Evolutionary conservation across 2,797 vertebrate genomes (phyloP).

Genomic region (Leptatherina wallacei): DNA sequence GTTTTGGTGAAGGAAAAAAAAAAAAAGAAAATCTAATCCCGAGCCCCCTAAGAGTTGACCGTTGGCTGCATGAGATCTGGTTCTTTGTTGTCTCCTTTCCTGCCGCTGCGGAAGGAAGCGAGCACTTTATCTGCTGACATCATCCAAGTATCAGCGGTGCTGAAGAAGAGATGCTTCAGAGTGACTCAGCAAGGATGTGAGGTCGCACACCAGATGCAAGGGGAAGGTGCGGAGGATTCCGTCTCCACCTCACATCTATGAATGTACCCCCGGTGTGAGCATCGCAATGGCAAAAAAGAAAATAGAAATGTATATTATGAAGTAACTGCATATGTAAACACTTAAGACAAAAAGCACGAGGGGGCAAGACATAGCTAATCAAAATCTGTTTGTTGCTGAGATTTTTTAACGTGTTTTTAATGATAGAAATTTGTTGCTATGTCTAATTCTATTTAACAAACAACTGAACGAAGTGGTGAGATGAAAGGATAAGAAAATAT

Average conservation of each 20-base stretch:
- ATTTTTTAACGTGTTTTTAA: constrained; percentile 77
- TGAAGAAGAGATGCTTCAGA: constrained; percentile 20
- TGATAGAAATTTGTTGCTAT: constrained; percentile 71
- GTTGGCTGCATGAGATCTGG: constrained; percentile 43
- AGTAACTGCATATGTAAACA: constrained; percentile 70
- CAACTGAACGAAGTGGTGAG: constrained; percentile 56
- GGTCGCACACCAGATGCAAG: constrained; percentile 40
- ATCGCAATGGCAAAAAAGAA: constrained; percentile 49
- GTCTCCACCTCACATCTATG: constrained; percentile 68
- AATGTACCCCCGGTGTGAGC: constrained; percentile 80
- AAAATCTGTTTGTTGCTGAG: constrained; percentile 68
- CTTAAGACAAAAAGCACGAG: constrained; percentile 62
- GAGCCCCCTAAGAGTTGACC: background rate
- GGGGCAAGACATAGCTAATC: constrained; percentile 58
- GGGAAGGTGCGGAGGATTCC: constrained; percentile 50
- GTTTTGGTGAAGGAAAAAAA: constrained; percentile 39
- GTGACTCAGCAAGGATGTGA: constrained; percentile 40
- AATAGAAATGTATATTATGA: constrained; percentile 53
- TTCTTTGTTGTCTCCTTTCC: constrained; percentile 49
- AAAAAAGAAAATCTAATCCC: constrained; percentile 31
- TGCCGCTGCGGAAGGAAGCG: constrained; percentile 24
- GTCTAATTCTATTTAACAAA: constrained; percentile 70
- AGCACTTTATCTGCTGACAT: constrained; percentile 21
- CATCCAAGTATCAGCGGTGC: constrained; percentile 32
- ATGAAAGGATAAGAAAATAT: constrained; percentile 43